A percentile compares a stretch with the other conserved stretches of the same genome.
Evolutionary conservation across 1,140 invertebrate genomes (phyloP).

Genomic region (Plodia interpunctella): DNA sequence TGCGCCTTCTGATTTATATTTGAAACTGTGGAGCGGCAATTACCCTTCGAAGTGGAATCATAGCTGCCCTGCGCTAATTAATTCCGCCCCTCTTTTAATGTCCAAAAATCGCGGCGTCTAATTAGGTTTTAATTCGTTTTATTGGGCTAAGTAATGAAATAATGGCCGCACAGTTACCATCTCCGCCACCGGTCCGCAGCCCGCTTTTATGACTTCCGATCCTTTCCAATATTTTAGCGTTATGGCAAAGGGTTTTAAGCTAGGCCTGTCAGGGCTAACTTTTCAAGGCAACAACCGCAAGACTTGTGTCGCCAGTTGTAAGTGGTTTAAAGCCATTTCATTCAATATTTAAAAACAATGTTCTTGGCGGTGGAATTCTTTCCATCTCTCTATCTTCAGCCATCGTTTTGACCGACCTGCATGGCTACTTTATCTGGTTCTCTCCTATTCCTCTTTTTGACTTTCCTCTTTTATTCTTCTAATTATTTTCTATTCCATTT

Average conservation of each 20-base stretch:
- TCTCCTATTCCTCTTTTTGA: too few species aligned
- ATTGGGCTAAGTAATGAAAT: constrained; percentile 65
- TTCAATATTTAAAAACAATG: too few species aligned
- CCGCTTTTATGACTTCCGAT: constrained; percentile 48
- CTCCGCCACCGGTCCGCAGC: constrained; percentile 28
- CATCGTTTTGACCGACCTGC: too few species aligned
- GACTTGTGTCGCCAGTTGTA: too few species aligned
- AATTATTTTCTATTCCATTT: too few species aligned
- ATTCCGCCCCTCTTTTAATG: constrained; percentile 73
- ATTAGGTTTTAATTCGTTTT: constrained; percentile 76
- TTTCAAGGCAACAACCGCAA: too few species aligned
- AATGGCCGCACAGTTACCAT: constrained; percentile 44
- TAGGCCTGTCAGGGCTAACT: neutral
- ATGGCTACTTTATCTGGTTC: too few species aligned
- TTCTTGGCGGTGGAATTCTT: too few species aligned
- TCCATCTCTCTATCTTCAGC: too few species aligned
- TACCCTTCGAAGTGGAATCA: constrained; percentile 68
- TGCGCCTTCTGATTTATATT: constrained; percentile 45
- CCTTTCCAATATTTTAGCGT: constrained; percentile 39
- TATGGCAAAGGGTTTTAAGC: constrained; percentile 9
- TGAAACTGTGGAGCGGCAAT: constrained; percentile 51
- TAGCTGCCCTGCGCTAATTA: constrained; percentile 69
- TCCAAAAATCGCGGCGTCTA: constrained; percentile 73
- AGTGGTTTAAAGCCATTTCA: too few species aligned
- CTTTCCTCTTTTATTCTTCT: too few species aligned